Evolutionary conservation across 2,113 vertebrate species (phyloP).

Genomic region (Tetrax tetrax): DNA sequence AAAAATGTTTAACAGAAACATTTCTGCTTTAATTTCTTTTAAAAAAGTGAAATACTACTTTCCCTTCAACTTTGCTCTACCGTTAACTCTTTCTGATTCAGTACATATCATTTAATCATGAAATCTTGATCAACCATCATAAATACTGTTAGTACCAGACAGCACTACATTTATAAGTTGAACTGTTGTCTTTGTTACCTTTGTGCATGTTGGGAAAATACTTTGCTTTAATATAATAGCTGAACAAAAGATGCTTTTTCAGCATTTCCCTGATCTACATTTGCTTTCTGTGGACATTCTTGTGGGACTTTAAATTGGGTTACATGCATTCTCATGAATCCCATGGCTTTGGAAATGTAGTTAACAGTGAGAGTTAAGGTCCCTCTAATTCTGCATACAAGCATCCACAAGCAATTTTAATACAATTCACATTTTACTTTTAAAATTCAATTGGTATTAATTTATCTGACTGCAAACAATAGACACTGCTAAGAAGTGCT

Average conservation of each 20-base stretch:
- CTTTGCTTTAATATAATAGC: background rate
- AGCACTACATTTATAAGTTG: background rate
- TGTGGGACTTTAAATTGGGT: background rate
- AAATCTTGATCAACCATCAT: background rate
- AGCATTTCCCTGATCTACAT: background rate
- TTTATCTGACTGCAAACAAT: background rate
- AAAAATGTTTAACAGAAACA: background rate
- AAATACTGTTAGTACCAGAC: background rate
- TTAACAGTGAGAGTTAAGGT: background rate
- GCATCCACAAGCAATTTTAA: background rate
- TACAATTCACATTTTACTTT: background rate
- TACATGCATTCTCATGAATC: background rate
- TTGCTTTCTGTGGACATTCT: background rate
- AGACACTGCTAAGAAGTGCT: background rate
- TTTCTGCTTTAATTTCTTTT: background rate
- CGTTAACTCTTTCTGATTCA: background rate
- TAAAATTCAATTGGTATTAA: background rate
- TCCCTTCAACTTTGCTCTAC: background rate
- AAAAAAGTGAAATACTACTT: background rate
- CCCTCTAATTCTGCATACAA: background rate
- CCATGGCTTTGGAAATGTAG: background rate
- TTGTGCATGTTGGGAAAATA: background rate
- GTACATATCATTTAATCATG: background rate
- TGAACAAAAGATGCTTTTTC: background rate
- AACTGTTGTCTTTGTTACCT: background rate